Conservation (phyloP, 2,797 vertebrate species). For the Pantherophis alleghaniensis region DNA sequence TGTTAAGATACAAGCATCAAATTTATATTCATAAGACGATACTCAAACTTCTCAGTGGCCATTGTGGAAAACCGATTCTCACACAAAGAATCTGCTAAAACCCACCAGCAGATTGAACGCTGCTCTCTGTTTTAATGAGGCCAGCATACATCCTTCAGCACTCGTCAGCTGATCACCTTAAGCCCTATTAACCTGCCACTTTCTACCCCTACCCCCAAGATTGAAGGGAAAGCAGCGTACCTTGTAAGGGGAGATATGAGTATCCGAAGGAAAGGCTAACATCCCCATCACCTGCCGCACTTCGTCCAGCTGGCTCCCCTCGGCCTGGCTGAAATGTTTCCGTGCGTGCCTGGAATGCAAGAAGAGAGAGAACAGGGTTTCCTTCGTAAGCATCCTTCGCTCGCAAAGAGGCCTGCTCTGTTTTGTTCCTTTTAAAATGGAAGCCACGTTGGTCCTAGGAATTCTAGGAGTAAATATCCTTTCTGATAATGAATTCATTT, state of each 20-base stretch:
- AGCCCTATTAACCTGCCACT: background rate
- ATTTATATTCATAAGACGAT: no score
- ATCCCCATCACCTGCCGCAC: constrained; percentile 99
- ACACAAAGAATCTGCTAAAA: background rate
- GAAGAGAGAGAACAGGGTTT: background rate
- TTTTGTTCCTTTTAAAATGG: background rate
- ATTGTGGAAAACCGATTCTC: background rate
- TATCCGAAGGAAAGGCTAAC: constrained; percentile 98
- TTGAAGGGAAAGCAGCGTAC: constrained; percentile 65
- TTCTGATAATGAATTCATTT: background rate
- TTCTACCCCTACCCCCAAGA: no score
- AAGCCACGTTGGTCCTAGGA: background rate
- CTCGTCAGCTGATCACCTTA: background rate
- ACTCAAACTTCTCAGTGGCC: background rate
- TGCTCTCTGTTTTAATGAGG: no score
- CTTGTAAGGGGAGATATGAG: constrained; percentile 98
- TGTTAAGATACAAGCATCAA: no score
- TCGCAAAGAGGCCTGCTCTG: accelerated
- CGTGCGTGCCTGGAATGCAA: constrained; percentile 86
- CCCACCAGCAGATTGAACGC: background rate
- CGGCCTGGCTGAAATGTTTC: constrained; percentile 98
- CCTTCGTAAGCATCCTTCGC: background rate
- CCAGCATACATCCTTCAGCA: background rate
- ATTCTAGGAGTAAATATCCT: background rate
- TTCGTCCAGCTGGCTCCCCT: constrained; percentile 96